Evolutionary conservation across 2,797 vertebrate genomes (phyloP), one percentile per base, ranked within the genome.

Genomic region (Melanotaenia maccullochi): DNA sequence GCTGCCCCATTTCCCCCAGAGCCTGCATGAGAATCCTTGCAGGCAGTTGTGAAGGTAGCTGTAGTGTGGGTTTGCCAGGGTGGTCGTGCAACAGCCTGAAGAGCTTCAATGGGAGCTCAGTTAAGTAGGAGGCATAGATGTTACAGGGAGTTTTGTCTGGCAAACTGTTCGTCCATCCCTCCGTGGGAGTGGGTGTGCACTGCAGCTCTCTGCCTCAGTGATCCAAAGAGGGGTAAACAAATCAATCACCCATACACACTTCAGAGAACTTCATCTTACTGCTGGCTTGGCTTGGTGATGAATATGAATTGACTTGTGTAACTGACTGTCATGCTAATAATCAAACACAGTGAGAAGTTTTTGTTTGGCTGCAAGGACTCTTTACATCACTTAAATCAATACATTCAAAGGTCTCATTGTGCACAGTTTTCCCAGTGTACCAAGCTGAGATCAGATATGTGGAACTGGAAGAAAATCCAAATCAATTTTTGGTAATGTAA

Each of bases 171-270:
- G 69, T 70, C 52, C 57, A 85, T 76, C 81, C 68, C 83, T 84
- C 73, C 0, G 52, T 74, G 71, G 79, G 85, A 87, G 78, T 28
- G 8, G 56, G 60, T 58, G 36, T 55, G 64, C 62, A 65, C 73
- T 68, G 81, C 86, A 75, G 79, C 8, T 66, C 78, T 83, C 59
- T 52, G 84, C 87, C 78, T 90, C 85, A 78, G 65, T 69, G 81
- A 82, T 82, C 85, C 73, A 30, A 74, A 75, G 65, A 78, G 79
- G 79, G 52, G 82, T 90, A 90, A 93, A 93, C 89, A 92, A 87
- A 92, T 92, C 90, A 90, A 91, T 92, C 88, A 84, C 75, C 25
- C 25, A 68, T 65, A 71, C 81, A 85, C 80, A 83, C 79, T 85
- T 86, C 80, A 83, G 66, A 84, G 47, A 8, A 83, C 22, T 78